Conservation (phyloP, 2,797 vertebrate genomes). For the Oceanodroma leucorhoa region DNA sequence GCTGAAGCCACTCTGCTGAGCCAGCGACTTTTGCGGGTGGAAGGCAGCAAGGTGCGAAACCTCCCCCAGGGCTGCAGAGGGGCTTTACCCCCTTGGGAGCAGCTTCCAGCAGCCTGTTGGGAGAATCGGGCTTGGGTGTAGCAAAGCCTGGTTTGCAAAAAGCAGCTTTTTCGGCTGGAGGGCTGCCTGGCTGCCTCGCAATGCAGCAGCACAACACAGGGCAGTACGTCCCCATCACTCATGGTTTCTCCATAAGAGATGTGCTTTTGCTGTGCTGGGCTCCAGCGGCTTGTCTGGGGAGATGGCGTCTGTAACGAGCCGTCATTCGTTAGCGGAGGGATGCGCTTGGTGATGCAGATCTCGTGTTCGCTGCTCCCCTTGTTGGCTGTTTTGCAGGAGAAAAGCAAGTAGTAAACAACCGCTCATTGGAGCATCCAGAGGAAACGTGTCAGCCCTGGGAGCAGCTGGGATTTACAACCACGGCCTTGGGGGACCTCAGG, state of each 20-base stretch:
- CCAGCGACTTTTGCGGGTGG: accelerated
- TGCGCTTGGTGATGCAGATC: neutral
- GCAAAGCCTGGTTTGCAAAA: neutral
- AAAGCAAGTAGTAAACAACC: accelerated
- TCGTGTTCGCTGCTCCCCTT: accelerated
- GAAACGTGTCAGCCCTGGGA: accelerated
- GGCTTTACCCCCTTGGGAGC: neutral
- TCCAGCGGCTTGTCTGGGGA: accelerated
- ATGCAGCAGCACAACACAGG: accelerated
- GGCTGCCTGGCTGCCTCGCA: neutral
- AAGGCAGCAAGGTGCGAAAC: neutral
- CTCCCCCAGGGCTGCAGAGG: neutral
- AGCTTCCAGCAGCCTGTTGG: neutral
- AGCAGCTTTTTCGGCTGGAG: neutral
- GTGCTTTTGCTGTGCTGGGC: neutral
- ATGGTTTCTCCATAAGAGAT: accelerated
- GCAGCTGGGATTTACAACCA: neutral
- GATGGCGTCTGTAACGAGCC: accelerated
- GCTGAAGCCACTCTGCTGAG: neutral
- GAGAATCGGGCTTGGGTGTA: neutral
- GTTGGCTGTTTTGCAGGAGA: neutral
- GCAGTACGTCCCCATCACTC: accelerated
- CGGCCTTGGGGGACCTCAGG: accelerated
- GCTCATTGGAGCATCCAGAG: neutral
- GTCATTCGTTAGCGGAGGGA: neutral